phyloP scores from a whole-genome alignment of 2,113 vertebrate genomes.

The Taxidea taxus region DNA sequence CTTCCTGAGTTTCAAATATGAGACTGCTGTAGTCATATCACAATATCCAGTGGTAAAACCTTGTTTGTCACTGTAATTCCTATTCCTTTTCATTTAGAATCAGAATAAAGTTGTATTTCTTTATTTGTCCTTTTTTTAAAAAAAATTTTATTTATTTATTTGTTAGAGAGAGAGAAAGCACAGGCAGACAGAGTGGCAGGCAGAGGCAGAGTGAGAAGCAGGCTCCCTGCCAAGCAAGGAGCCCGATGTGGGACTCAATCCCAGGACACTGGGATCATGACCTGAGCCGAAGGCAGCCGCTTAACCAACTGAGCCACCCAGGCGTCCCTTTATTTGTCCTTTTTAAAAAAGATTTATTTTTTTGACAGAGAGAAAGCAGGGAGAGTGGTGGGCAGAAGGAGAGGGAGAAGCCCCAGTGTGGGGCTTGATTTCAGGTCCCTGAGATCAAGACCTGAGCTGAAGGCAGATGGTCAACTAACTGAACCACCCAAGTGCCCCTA shows the following conservation, averaged over 20 bases:
- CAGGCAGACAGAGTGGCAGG: not conserved
- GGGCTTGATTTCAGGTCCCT: not conserved
- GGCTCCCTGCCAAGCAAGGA: no score
- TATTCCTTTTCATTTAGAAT: not conserved
- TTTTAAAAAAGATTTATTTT: not conserved
- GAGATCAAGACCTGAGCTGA: no score
- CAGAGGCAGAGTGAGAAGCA: not conserved
- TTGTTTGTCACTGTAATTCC: not conserved
- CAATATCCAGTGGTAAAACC: not conserved
- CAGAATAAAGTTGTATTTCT: not conserved
- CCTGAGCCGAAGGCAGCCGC: no score
- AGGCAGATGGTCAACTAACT: no score
- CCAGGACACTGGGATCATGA: no score
- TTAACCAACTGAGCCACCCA: no score
- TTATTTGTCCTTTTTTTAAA: not conserved
- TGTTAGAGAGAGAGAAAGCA: not conserved
- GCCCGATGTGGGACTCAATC: no score
- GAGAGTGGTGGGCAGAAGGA: not conserved
- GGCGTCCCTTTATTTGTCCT: not conserved
- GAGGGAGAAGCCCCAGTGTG: not conserved
- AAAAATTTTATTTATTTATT: not conserved
- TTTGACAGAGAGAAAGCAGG: not conserved
- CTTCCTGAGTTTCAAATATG: not conserved
- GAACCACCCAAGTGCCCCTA: no score
- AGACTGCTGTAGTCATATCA: not conserved